A percentile compares a stretch with the other conserved stretches of the same genome.
Conservation (phyloP, 2,113 vertebrate species). For the Corythaixoides concolor region DNA sequence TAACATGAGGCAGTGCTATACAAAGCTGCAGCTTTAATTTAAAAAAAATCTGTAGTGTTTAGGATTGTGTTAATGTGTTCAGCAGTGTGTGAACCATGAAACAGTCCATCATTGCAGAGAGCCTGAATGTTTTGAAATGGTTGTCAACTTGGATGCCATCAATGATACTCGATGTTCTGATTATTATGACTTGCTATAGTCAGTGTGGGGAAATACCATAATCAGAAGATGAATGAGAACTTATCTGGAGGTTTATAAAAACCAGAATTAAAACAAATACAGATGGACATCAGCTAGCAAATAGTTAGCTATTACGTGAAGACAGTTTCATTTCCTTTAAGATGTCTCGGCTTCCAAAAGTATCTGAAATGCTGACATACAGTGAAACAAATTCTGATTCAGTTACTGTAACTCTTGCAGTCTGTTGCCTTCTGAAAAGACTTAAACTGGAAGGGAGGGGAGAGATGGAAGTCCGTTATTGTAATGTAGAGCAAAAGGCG, state of each 20-base stretch:
- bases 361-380: background rate
- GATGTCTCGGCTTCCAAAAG: background rate
- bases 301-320: background rate
- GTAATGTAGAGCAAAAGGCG: background rate
- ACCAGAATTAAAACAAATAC: background rate
- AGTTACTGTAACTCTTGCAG: background rate
- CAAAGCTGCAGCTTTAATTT: background rate
- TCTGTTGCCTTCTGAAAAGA: background rate
- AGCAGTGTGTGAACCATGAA: background rate
- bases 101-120: background rate
- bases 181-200: background rate
- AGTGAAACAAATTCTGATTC: background rate
- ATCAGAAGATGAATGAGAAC: background rate
- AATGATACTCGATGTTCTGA: accelerated
- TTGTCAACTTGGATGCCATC: background rate
- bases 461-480: background rate
- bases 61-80: background rate
- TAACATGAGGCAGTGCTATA: background rate
- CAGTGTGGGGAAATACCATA: background rate
- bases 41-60: background rate
- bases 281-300: background rate
- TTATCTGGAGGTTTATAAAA: background rate
- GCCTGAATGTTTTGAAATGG: background rate
- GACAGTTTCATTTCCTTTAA: background rate
- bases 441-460: background rate